Base-by-base conservation (phyloP, 1,140 invertebrate genomes). In the Radopholus similis region DNA sequence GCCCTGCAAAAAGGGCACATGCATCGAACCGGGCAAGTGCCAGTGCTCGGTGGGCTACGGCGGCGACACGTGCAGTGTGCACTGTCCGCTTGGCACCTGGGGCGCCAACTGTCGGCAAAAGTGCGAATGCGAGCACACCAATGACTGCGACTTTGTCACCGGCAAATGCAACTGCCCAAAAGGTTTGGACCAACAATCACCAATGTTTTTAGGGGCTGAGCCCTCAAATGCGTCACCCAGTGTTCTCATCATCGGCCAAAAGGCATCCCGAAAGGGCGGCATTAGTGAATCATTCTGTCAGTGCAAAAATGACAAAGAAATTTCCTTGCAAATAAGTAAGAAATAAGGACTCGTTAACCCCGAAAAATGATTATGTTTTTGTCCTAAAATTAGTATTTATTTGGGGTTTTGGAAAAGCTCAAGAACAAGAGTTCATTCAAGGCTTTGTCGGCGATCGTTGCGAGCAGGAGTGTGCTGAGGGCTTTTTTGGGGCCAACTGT, bases 21-120 rank as follows among this genome's bases (percentile, higher is more conserved):
- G 92, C 81, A 83, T 90, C 30, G 90, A 88, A 21, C 92, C 92
- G 0, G 89, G 94, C 74, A 87, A 87, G 64, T 95, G 92, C 82
- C 88, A 91, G 82, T 95, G 92, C 78, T 88, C 89, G 64, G 87
- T 88, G 44, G 91, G 91, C 49, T 95, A 89, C 81, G 91, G 92
- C 40, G 92, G 92, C 35, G 89, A 90, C 6, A 86, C 87, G 35
- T 95, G 93, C 74, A 62, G 57, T 54, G 53, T 53, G 11, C 68
- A 63, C 74, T 76, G 75, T 54, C 76, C 73, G 9, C 42, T 68
- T 4, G 74, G 76, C 1, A 37, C 53, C 9, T 81, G 64, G 65
- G 78, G 62, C 42, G 35, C 51, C 23, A 56, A 71, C 30, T 76
- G 66, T 55, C 26, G 40, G 38, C 65, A 74, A 56, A 57, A 49